phyloP scores from a whole-genome alignment of 1,140 invertebrate genomes.

The Drosophila prosaltans region DNA sequence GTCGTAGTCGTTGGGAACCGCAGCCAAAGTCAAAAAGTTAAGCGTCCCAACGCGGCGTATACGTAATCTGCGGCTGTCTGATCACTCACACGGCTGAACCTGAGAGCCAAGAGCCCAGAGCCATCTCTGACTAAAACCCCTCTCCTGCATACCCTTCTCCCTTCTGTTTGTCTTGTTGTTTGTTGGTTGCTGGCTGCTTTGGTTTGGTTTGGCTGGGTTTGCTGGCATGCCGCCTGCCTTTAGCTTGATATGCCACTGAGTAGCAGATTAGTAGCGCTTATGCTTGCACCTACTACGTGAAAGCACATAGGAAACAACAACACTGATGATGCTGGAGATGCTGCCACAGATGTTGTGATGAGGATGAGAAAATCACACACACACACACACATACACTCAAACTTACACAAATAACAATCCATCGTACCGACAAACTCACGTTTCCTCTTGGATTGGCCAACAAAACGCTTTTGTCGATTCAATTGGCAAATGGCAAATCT shows the following conservation, averaged over 20 bases:
- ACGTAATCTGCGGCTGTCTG: constrained; percentile 79
- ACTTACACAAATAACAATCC: neutral
- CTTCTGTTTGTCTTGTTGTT: constrained; percentile 51
- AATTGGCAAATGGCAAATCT: constrained; percentile 2
- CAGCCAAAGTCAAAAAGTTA: constrained; percentile 79
- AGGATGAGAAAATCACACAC: neutral
- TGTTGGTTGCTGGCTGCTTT: constrained; percentile 49
- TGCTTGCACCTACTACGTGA: constrained; percentile 79
- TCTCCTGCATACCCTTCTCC: constrained; percentile 8
- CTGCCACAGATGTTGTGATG: neutral
- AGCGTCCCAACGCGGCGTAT: constrained; percentile 72
- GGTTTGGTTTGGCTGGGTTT: constrained; percentile 62
- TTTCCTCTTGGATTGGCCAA: constrained; percentile 29
- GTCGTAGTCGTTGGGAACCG: constrained; percentile 41
- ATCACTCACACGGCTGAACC: constrained; percentile 71
- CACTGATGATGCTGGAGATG: constrained; percentile 14
- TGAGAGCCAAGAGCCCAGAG: constrained; percentile 21
- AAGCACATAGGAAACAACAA: constrained; percentile 19
- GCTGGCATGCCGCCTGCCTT: constrained; percentile 69
- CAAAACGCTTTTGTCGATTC: neutral
- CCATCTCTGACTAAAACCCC: neutral
- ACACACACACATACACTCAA: neutral
- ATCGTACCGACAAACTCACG: constrained; percentile 25
- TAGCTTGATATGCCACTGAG: constrained; percentile 79
- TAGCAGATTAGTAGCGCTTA: constrained; percentile 80